Evolutionary conservation across 2,888 invertebrate species (phyloP).

Genomic region (Cyclophora punctaria): DNA sequence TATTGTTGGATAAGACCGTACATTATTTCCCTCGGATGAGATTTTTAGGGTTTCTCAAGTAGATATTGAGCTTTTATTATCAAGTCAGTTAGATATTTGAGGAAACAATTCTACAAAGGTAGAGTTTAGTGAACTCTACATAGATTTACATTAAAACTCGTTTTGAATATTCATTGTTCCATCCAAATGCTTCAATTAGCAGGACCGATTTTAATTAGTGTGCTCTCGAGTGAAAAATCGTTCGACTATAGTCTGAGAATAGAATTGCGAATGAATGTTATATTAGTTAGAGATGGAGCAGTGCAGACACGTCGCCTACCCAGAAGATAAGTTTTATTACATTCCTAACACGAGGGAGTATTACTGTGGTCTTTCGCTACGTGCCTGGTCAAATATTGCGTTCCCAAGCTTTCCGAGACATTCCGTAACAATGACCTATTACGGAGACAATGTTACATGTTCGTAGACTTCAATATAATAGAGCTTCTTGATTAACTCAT

Average conservation of each 20-base stretch:
- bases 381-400: conserved; percentile 49
- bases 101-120: too few species aligned
- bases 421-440: conserved; percentile 54
- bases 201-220: conserved; percentile 14
- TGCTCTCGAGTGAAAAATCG: conserved; percentile 11
- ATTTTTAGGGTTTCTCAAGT: too few species aligned
- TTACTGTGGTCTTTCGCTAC: conserved; percentile 29
- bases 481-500: not conserved
- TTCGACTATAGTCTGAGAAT: conserved; percentile 3
- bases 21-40: too few species aligned
- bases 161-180: conserved; percentile 1
- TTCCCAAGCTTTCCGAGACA: conserved; percentile 30
- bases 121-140: too few species aligned
- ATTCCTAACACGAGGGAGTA: conserved; percentile 46
- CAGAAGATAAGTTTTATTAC: conserved; percentile 56
- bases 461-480: conserved; percentile 22
- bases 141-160: not conserved
- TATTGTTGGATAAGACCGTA: too few species aligned
- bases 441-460: conserved; percentile 44
- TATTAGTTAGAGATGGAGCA: conserved; percentile 16
- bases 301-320: conserved; percentile 31
- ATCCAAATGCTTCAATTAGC: conserved; percentile 12
- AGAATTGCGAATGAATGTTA: conserved; percentile 13
- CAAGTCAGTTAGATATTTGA: too few species aligned
- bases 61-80: too few species aligned